Evolutionary conservation across 2,888 invertebrate genomes (phyloP), one percentile per base, ranked within the genome.

Genomic region (Euplexia lucipara): DNA sequence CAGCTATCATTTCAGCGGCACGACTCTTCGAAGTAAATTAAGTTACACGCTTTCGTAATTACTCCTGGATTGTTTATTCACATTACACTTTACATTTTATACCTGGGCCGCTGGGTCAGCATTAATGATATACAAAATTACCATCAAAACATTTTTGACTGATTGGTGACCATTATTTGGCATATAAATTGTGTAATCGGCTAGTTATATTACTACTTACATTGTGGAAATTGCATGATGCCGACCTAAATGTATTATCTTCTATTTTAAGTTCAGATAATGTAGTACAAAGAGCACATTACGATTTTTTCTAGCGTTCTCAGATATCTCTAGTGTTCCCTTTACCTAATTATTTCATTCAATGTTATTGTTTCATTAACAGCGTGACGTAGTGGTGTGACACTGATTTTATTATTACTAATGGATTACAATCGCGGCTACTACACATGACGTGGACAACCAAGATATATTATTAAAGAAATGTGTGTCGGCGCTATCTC

Each of bases 161-260:
- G 70, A 75, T 80, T 74, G 69, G 71, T 75, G 42, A 64, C 71
- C 71, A 78, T 56, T n/a, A 58, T 78, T 72, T 72, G 76, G 66
- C 75, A 71, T 80, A 84, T 78, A 52, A 74, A 85, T 79, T 83
- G 75, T 74, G 77, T 77, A 84, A 85, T 82, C 83, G 70, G 81
- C 75, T 75, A 81, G 81, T 79, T n/a, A n/a, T n/a, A n/a, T n/a
- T n/a, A n/a, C n/a, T n/a, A n/a, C n/a, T n/a, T 74, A 64, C 73
- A 74, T 78, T 82, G 81, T 86, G 83, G 84, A 88, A 87, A 87
- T 85, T 86, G 91, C 91, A 90, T 86, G 89, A 88, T 81, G 82
- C 79, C 82, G 88, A 86, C 89, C 89, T 85, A 86, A 75, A 85
- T 88, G 57, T 72, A 62, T 87, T 88, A 89, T 91, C 87, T 84